Conservation (phyloP, 2,888 invertebrate species). For the Gasteruption jaculator region DNA sequence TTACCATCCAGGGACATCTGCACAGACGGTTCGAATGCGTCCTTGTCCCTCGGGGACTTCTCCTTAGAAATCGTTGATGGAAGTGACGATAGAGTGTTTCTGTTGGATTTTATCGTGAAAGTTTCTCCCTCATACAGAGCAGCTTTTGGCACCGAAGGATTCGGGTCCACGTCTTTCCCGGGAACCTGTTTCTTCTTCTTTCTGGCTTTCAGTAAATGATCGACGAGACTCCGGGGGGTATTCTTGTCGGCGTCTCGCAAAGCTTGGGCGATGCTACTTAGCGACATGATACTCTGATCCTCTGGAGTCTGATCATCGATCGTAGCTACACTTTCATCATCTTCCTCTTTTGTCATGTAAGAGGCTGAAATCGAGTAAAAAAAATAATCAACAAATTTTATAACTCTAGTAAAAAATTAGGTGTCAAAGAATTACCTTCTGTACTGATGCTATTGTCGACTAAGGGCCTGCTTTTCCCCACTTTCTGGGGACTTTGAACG, state of each 20-base stretch:
- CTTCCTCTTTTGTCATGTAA: constrained; percentile 20
- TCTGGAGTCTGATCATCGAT: too few species aligned
- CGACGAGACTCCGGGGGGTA: constrained; percentile 41
- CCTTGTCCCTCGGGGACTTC: too few species aligned
- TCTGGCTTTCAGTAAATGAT: constrained; percentile 39
- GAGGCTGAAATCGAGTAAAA: constrained; percentile 8
- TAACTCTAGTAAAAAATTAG: background rate
- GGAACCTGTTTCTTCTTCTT: constrained; percentile 26
- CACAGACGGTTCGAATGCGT: too few species aligned
- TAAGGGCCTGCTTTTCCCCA: constrained; percentile 28
- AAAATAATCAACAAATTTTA: background rate
- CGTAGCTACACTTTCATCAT: constrained; percentile 18
- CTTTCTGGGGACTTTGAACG: constrained; percentile 34
- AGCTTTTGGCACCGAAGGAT: too few species aligned
- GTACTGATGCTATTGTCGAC: constrained; percentile 35
- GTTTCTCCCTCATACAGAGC: too few species aligned
- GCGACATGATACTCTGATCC: constrained; percentile 40
- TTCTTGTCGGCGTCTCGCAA: constrained; percentile 34
- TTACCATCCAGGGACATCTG: too few species aligned
- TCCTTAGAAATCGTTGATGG: too few species aligned
- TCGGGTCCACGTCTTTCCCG: too few species aligned
- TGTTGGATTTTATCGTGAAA: too few species aligned
- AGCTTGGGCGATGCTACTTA: constrained; percentile 41
- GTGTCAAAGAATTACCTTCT: constrained; percentile 36
- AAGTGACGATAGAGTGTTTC: too few species aligned